Evolutionary conservation across 1,140 invertebrate species (phyloP).

Genomic region (Mya arenaria): DNA sequence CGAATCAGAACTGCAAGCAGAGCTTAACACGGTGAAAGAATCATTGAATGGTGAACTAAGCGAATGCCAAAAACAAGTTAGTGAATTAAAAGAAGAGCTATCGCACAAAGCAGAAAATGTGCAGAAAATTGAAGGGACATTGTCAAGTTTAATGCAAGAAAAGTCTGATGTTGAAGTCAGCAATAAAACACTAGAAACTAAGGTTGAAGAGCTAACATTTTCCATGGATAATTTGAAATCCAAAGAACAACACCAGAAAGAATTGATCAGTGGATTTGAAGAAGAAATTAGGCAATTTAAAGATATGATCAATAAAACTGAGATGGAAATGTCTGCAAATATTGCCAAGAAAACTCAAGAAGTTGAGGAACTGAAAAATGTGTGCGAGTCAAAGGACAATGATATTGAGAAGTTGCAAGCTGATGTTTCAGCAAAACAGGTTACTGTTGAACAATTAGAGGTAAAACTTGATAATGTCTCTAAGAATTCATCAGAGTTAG

Average conservation of each 20-base stretch:
- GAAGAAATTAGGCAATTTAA: background rate
- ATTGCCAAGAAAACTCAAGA: slow-evolving; percentile 14
- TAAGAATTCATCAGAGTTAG: background rate
- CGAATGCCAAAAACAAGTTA: background rate
- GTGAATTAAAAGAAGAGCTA: slow-evolving; percentile 11
- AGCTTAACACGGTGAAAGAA: background rate
- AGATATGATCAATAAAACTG: slow-evolving; percentile 16
- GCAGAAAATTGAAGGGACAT: background rate
- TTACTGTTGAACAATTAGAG: background rate
- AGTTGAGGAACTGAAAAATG: slow-evolving; percentile 17
- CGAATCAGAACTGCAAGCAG: slow-evolving; percentile 5
- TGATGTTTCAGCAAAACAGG: background rate
- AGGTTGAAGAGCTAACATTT: slow-evolving; percentile 5
- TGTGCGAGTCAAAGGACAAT: background rate
- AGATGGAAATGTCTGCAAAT: background rate
- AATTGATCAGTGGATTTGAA: background rate
- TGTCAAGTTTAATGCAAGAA: background rate
- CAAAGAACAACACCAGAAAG: background rate
- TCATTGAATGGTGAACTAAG: background rate
- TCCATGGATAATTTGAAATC: background rate
- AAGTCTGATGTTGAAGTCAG: slow-evolving; percentile 12
- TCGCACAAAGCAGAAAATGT: background rate
- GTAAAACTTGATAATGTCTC: background rate
- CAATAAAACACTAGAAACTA: background rate
- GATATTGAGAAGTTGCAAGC: background rate